Percentiles rank a stretch among this genome's conserved stretches.
Evolutionary conservation across 2,797 vertebrate species (phyloP).

Genomic region (Typhlichthys eigenmanni): DNA sequence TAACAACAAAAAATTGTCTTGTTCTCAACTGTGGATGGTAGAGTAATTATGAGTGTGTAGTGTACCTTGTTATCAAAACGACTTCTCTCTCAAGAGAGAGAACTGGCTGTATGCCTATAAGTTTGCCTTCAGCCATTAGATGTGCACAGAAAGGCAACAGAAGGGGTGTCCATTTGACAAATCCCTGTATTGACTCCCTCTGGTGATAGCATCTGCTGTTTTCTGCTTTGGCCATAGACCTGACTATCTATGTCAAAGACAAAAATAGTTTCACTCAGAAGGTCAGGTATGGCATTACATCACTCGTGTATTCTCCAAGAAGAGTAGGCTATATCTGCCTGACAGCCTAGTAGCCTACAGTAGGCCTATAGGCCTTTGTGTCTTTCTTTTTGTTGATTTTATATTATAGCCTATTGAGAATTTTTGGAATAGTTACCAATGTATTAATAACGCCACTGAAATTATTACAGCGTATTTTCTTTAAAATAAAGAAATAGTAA

Average conservation of each 20-base stretch:
- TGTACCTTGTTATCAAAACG: slow-evolving; percentile 34
- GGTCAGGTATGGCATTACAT: slow-evolving; percentile 63
- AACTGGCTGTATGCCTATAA: slow-evolving; percentile 57
- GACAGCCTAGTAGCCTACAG: background rate
- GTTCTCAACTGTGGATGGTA: slow-evolving; percentile 10
- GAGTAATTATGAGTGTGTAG: slow-evolving; percentile 16
- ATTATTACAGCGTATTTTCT: too few relatives aligned
- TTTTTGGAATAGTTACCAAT: background rate
- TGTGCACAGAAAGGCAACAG: slow-evolving; percentile 71
- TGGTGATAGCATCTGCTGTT: slow-evolving; percentile 78
- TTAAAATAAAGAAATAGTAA: too few relatives aligned
- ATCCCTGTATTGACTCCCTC: slow-evolving; percentile 76
- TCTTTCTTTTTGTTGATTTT: too few relatives aligned
- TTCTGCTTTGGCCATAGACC: slow-evolving; percentile 72
- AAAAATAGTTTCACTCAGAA: slow-evolving; percentile 75
- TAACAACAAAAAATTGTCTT: background rate
- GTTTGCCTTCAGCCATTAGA: slow-evolving; percentile 70
- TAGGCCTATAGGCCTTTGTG: too few relatives aligned
- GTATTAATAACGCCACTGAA: background rate
- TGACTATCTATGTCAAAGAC: slow-evolving; percentile 75
- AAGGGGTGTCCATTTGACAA: slow-evolving; percentile 77
- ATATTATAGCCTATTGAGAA: too few relatives aligned
- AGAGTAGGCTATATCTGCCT: background rate
- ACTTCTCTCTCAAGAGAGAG: slow-evolving; percentile 59
- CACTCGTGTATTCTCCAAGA: slow-evolving; percentile 32